Conservation (phyloP, 37 sponge, comb jelly and placozoan species). For the Theonella swinhoei region DNA sequence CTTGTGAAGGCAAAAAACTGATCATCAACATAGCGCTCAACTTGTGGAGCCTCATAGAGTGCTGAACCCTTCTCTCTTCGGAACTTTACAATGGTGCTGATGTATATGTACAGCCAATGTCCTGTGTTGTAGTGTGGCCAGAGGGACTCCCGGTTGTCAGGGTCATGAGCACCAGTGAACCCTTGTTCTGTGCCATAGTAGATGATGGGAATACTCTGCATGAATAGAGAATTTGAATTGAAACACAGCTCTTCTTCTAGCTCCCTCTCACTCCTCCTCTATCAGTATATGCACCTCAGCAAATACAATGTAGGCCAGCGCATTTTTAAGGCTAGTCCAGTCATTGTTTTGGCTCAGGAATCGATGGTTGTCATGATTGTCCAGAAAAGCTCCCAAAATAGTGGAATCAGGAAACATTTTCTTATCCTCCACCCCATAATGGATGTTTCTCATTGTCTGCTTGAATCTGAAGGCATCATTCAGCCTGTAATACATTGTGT, state of each 20-base stretch:
- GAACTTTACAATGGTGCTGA: conserved; percentile 21
- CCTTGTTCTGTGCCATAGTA: conserved; percentile 78
- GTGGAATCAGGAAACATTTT: conserved; percentile 27
- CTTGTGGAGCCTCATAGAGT: conserved; percentile 21
- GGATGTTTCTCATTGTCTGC: conserved; percentile 49
- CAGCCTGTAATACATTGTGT: conserved; percentile 68
- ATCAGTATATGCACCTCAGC: conserved; percentile 42
- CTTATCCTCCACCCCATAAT: conserved; percentile 29
- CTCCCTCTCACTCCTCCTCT: neutral
- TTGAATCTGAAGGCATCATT: conserved; percentile 32
- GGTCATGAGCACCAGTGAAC: conserved; percentile 52
- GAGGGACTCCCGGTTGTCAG: conserved; percentile 50
- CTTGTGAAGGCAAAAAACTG: conserved; percentile 59
- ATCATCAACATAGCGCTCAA: conserved; percentile 63
- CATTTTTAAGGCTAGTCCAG: conserved; percentile 32
- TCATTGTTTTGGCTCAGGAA: conserved; percentile 50
- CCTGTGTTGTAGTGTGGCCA: conserved; percentile 44
- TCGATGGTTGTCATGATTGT: conserved; percentile 66
- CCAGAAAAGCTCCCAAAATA: conserved; percentile 56
- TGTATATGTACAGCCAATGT: conserved; percentile 26
- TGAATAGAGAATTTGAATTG: neutral
- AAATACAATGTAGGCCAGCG: conserved; percentile 51
- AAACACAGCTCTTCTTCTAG: too few species aligned
- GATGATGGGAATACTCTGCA: conserved; percentile 67
- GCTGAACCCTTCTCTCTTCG: neutral